Base-by-base conservation (phyloP, 2,113 vertebrate species). In the Notothenia rossii region DNA sequence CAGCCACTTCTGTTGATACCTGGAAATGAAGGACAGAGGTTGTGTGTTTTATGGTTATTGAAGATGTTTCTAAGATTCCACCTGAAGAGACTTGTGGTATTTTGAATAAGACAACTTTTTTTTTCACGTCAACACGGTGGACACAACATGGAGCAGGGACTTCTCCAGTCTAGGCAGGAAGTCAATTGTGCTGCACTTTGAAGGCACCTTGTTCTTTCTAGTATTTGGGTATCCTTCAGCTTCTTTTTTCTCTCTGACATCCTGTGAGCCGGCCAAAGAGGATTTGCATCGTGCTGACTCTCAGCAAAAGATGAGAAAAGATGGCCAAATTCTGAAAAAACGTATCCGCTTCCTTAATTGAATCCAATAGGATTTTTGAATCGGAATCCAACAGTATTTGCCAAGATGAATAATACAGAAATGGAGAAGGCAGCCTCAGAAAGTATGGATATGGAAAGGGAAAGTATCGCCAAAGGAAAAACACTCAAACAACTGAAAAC, bases 261-360 rank as follows among this genome's bases (percentile, higher is more conserved):
- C 91, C 84, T 80, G 88, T 77, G 59, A 15, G 29, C 22, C 45
- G 1, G 82, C 88, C 91, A 92, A 86, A 79, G 65, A 80, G 65
- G 88, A 88, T 89, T 69, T 78, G 83, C 79, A 36, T 72, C 82
- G 68, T 74, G 80, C 90, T 87, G 91, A 88, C 87, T 90, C 82
- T 79, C 56, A 88, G 86, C 76, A 76, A 80, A 84, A 60, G 61
- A 82, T 56, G 61, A 70, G 48, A 64, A 48, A 71, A 50, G 77
- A 18, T 13, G 13, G 85, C 89, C 91, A 91, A 61, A 69, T 63
- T 86, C 58, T 67, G 79, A 65, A 77, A 81, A 85, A 82, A 83
- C 45, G 17, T 56, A 61, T 87, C 60, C 40, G 1, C 49, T 79
- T 76, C 46, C 70, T 77, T 86, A 82, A 93, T 91, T 82, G 85